Base-by-base conservation (phyloP, 2,888 invertebrate genomes). In the Hemithea aestivaria region DNA sequence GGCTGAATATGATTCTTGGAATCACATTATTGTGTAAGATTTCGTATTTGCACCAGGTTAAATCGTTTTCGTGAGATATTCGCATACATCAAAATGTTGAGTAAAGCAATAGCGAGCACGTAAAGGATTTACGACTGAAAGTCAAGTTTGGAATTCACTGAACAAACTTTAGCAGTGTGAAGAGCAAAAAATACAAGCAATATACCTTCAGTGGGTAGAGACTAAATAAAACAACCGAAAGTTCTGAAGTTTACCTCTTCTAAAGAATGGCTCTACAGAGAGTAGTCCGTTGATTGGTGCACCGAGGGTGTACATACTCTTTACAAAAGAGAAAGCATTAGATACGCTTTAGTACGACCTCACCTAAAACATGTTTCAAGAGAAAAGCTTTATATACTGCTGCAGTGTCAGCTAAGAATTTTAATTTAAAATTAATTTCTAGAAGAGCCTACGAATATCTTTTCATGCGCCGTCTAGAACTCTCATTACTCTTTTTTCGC, bases 281-380 rank as follows among this genome's bases (percentile, higher is more conserved):
- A 73, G 72, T 65, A 49, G 63, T 35, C 50, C 35, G 20, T 59
- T 69, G 68, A 73, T 73, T 69, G 63, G 58, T 48, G 55, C 48
- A 36, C 34, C 38, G 34, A 55, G 56, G 55, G 52, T 51, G 57
- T 52, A 56, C 53, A n/a, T n/a, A n/a, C n/a, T n/a, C n/a, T n/a
- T n/a, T n/a, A 57, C 57, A 58, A 61, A 62, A 48, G 53, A 22
- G 29, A 36, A 41, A 39, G 51, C 24, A 44, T 51, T 39, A 16
- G n/a, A n/a, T n/a, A n/a, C n/a, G n/a, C 16, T 16, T 16, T 16
- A 16, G 16, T 16, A 16, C 16, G 16, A 16, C 16, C 2, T 16
- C 16, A 16, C 16, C 16, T 16, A 16, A 16, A 16, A 16, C 5
- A 5, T 5, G 5, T 16, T 16, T 16, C 3, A 4, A 16, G 5